Evolutionary conservation across 2,113 vertebrate species (phyloP), one percentile per base, ranked within the genome.

Genomic region (Sebastes fasciatus): DNA sequence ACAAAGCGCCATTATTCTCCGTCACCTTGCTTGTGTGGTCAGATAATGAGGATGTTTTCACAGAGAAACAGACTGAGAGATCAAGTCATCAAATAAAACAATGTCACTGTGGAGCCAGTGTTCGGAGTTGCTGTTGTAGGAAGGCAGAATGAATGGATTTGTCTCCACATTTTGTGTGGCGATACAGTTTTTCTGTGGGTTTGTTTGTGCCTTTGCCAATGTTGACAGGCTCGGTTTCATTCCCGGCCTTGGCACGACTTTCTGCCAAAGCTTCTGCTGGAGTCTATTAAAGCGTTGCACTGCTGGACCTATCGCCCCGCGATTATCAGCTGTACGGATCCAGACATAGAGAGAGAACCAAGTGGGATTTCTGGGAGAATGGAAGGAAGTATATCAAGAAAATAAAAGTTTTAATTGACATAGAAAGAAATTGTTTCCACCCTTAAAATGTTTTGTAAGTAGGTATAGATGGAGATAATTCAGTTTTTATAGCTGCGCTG

Each of bases 1-100:
- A 95, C 91, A 95, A 95, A 92, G 93, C 84, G 46, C 77, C 88
- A 91, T 94, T 95, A 84, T 94, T 86, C 5, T 16, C 86, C 43
- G 74, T 91, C 91, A 95, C 93, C 94, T 94, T 94, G 90, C 81
- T 86, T 8, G 58, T 72, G 85, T 91, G 89, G 85, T 89, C 85
- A 67, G 60, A 94, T 91, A 92, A 92, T 92, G 86, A 92, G 74
- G 83, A 93, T 79, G 70, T 87, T 88, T 88, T 86, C 78, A 82
- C 74, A 43, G 64, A 84, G 78, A 80, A 72, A 78, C 81, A 79
- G 85, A 85, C 72, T 79, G 79, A 82, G 48, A 87, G 76, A 90
- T 26, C 26, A 26, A 26, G 86, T 89, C 87, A 55, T 80, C 80
- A 83, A 85, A 88, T 79, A 52, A 85, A 90, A 89, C 88, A 88